phyloP scores from a whole-genome alignment of 2,888 invertebrate species.

The Drosophila limbata region DNA sequence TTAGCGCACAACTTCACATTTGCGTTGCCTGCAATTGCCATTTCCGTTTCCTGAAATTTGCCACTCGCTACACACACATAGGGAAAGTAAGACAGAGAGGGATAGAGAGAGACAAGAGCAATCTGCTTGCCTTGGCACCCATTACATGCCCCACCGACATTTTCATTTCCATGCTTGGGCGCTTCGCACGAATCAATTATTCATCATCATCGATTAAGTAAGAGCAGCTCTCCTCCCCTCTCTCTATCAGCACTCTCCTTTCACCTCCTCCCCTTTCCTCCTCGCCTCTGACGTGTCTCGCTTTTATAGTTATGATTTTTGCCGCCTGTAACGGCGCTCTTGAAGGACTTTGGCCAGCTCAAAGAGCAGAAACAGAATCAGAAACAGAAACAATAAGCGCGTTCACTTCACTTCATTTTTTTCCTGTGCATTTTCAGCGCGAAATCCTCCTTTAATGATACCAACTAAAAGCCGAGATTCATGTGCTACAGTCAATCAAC shows the following conservation, averaged over 20 bases:
- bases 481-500: conserved; percentile 12
- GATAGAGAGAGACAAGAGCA: conserved; percentile 30
- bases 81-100: not conserved
- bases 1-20: conserved; percentile 79
- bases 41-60: conserved; percentile 78
- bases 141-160: conserved; percentile 59
- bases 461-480: conserved; percentile 73
- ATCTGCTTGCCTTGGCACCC: conserved; percentile 34
- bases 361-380: conserved; percentile 34
- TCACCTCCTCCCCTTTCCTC: not conserved
- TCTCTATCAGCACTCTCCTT: not conserved
- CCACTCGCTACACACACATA: conserved; percentile 59
- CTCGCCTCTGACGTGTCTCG: conserved; percentile 36
- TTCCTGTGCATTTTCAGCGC: conserved; percentile 41
- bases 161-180: conserved; percentile 80
- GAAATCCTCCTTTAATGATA: conserved; percentile 62
- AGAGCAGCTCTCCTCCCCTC: conserved; percentile 43
- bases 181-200: conserved; percentile 79
- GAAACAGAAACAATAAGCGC: conserved; percentile 41
- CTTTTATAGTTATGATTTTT: conserved; percentile 80
- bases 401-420: conserved; percentile 16
- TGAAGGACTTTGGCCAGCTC: conserved; percentile 67
- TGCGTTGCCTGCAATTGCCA: conserved; percentile 76
- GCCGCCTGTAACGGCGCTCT: conserved; percentile 72
- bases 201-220: conserved; percentile 79